Percentiles rank a stretch among this genome's conserved stretches.
Conservation (phyloP, 2,797 vertebrate species). For the Furcifer pardalis region DNA sequence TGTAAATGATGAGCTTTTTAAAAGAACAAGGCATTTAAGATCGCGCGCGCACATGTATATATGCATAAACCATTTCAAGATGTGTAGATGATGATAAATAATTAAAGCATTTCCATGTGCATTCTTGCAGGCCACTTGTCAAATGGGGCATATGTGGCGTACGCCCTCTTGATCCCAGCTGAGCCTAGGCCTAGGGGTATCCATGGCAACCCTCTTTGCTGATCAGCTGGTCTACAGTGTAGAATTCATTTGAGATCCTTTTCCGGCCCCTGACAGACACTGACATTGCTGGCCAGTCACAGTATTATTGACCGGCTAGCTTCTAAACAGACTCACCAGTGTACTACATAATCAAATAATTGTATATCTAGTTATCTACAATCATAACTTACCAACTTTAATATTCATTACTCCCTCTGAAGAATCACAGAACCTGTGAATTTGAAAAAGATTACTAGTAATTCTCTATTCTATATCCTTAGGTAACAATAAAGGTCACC, state of each 20-base stretch:
- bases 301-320: too few species aligned
- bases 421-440: too few species aligned
- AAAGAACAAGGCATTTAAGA: not conserved
- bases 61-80: not conserved
- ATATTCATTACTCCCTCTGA: too few species aligned
- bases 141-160: not conserved
- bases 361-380: not conserved
- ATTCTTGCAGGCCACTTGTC: not conserved
- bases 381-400: too few species aligned
- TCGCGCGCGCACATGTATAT: not conserved
- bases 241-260: not conserved
- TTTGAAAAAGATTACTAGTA: too few species aligned
- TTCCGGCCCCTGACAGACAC: too few species aligned
- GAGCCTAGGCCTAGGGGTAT: too few species aligned
- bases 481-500: too few species aligned
- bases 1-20: not conserved
- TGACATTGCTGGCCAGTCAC: too few species aligned
- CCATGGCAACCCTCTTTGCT: constrained; percentile 6
- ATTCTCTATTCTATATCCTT: too few species aligned
- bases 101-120: not conserved
- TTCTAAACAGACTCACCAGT: not conserved
- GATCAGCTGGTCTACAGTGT: not conserved
- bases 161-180: not conserved
- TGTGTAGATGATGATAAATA: not conserved
- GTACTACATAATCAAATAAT: not conserved